Conservation (phyloP, 2,113 vertebrate species). For the Arothron firmamentum region DNA sequence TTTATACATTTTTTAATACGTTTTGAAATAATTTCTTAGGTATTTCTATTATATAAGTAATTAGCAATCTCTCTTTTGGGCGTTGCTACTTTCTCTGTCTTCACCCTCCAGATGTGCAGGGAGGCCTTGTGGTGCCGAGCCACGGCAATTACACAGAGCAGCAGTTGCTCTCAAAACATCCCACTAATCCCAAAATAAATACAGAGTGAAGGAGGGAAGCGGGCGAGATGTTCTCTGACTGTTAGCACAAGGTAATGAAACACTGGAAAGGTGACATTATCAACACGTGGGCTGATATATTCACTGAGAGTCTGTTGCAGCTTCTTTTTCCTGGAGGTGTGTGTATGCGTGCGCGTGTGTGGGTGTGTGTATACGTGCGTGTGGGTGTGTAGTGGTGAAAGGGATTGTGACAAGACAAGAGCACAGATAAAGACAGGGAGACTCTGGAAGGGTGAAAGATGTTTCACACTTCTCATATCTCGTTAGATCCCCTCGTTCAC, state of each 20-base stretch:
- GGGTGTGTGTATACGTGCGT: slow-evolving; percentile 1
- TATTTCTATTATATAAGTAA: too few species aligned
- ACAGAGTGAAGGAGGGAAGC: background rate
- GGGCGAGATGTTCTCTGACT: slow-evolving; percentile 47
- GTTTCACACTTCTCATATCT: slow-evolving; percentile 50
- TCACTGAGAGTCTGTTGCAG: slow-evolving; percentile 58
- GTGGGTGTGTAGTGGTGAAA: background rate
- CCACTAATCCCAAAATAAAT: slow-evolving; percentile 60
- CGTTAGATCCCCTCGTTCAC: slow-evolving; percentile 43
- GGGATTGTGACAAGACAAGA: slow-evolving; percentile 20
- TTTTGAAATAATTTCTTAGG: too few species aligned
- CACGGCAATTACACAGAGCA: slow-evolving; percentile 53
- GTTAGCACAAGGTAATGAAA: slow-evolving; percentile 70
- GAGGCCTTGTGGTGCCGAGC: slow-evolving; percentile 32
- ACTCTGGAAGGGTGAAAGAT: background rate
- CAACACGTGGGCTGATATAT: slow-evolving; percentile 66
- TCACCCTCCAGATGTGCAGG: slow-evolving; percentile 35
- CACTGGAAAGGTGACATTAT: slow-evolving; percentile 71
- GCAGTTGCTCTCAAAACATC: slow-evolving; percentile 43
- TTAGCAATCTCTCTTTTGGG: too few species aligned
- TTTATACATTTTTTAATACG: too few species aligned
- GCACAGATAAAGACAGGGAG: background rate
- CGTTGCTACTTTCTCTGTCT: background rate
- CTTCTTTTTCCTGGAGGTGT: slow-evolving; percentile 61
- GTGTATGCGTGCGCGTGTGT: background rate